Base-by-base conservation (phyloP, 2,888 invertebrate genomes). In the Coenonympha arcania region DNA sequence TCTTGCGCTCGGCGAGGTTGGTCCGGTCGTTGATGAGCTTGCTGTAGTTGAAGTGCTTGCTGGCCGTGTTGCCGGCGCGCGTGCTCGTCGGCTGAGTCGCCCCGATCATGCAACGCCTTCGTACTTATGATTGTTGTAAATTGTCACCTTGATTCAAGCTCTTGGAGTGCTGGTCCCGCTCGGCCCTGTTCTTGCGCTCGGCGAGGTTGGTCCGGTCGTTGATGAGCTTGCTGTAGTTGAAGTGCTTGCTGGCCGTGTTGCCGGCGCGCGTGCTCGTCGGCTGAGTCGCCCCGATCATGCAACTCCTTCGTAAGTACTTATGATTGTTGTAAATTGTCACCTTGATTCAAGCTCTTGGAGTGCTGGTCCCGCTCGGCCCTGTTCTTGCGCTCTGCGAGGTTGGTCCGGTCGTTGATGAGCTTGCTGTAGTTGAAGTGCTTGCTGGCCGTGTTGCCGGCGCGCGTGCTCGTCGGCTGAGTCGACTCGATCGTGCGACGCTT, bases 201-300 rank as follows among this genome's bases (percentile, higher is more conserved):
- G 56, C 52, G 4, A 46, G 60, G 43, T 8, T n/a, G n/a, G n/a
- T n/a, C n/a, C n/a, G n/a, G n/a, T n/a, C n/a, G n/a, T n/a, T n/a
- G n/a, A n/a, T 60, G 9, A 43, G 31, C 6, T 71, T 61, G 15
- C 82, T 70, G 58, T 95, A 95, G 68, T 95, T 95, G 49, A 90
- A 88, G 18, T 96, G 85, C 69, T 95, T 95, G 61, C 91, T 92
- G 69, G 96, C n/a, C n/a, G n/a, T n/a, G n/a, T n/a, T n/a, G n/a
- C n/a, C n/a, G n/a, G n/a, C n/a, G n/a, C n/a, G n/a, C 0, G 83
- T 78, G 1, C 70, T 69, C 1, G 73, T 57, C 11, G 84, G 73
- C 55, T 87, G 87, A 0, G 77, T 75, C 0, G 87, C 79, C 59
- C 87, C 87, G 20, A 82, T 80, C 0, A 87, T 86, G 15, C 79